Conservation (phyloP, 2,888 invertebrate species). For the Microctonus hyperodae region DNA sequence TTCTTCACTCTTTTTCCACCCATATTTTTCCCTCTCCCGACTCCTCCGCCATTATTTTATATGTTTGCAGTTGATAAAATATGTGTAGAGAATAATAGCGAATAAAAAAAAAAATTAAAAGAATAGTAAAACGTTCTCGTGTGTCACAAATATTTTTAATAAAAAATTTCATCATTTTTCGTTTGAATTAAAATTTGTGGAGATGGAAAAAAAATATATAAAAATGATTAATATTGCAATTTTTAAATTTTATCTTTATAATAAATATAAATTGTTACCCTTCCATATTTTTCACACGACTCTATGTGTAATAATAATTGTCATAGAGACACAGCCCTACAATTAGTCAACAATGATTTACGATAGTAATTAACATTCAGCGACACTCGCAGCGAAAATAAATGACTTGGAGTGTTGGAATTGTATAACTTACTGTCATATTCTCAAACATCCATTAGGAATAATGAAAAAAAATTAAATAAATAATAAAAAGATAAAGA, state of each 20-base stretch:
- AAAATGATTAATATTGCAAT: too few relatives aligned
- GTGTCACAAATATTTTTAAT: background rate
- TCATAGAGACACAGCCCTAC: conserved; percentile 42
- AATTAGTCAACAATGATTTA: conserved; percentile 54
- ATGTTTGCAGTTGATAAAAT: background rate
- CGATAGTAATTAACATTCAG: conserved; percentile 46
- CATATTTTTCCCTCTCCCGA: background rate
- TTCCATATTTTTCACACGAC: background rate
- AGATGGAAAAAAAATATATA: too few relatives aligned
- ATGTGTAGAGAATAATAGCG: background rate
- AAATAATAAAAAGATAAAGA: too few relatives aligned
- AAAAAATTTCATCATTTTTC: background rate
- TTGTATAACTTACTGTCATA: conserved; percentile 16
- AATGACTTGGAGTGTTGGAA: conserved; percentile 35
- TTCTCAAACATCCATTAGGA: conserved; percentile 17
- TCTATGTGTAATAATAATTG: background rate
- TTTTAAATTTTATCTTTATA: background rate
- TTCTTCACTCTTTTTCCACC: conserved; percentile 19
- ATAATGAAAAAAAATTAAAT: too few relatives aligned
- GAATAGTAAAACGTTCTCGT: background rate
- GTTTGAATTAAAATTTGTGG: too few relatives aligned
- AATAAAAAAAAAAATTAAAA: background rate
- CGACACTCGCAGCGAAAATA: conserved; percentile 35
- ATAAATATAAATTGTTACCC: background rate
- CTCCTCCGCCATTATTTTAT: background rate